phyloP scores from a whole-genome alignment of 2,888 invertebrate species.

The Parelbella ahira region DNA sequence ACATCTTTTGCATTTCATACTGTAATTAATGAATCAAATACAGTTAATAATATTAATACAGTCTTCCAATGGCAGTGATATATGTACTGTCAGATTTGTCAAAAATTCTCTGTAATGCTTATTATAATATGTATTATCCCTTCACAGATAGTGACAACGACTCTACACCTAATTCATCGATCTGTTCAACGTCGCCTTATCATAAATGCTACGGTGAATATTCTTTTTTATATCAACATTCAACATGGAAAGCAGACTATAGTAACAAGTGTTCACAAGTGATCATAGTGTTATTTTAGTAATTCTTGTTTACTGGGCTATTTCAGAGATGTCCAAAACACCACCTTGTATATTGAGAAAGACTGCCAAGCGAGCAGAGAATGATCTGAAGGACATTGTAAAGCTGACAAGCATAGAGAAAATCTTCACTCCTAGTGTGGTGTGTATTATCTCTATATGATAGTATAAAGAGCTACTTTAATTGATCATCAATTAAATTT shows the following conservation, averaged over 20 bases:
- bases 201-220: slow-evolving; percentile 63
- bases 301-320: neutral
- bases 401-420: slow-evolving; percentile 83
- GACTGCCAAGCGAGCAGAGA: slow-evolving; percentile 71
- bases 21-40: too few species aligned
- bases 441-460: slow-evolving; percentile 38
- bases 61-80: too few species aligned
- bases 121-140: too few species aligned
- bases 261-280: too few species aligned
- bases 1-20: too few species aligned
- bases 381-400: slow-evolving; percentile 74
- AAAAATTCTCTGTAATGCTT: too few species aligned
- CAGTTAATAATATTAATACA: too few species aligned
- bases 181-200: slow-evolving; percentile 57
- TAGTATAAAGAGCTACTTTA: too few species aligned
- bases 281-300: neutral
- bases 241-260: too few species aligned
- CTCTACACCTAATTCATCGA: slow-evolving; percentile 32
- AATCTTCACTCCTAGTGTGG: slow-evolving; percentile 65
- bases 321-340: slow-evolving; percentile 56
- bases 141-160: slow-evolving; percentile 68
- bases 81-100: too few species aligned
- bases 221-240: too few species aligned
- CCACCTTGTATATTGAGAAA: slow-evolving; percentile 66
- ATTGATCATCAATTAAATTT: too few species aligned